Base-by-base conservation (phyloP, 2,797 vertebrate genomes). In the Typhlichthys subterraneus region DNA sequence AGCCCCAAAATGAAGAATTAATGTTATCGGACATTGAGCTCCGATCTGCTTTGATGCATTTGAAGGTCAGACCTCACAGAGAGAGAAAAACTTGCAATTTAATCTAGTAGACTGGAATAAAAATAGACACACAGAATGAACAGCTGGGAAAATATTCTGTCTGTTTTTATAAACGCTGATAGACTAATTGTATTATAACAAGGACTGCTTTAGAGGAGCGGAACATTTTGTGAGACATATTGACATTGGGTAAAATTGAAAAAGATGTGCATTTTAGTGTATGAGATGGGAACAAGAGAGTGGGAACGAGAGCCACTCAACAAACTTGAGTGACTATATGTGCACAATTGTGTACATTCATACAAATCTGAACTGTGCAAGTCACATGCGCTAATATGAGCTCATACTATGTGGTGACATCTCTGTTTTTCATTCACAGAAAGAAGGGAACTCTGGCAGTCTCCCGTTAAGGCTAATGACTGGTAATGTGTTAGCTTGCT, bases 51-150 rank as follows among this genome's bases (percentile, higher is more conserved):
- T 59, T 45, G 76, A 86, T 81, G 68, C 74, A 70, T 84, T 73
- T 88, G 84, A 88, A 88, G 85, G 85, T 87, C 87, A 82, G 65
- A 69, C 70, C 59, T 76, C 23, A 54, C 47, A 60, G 60, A 80
- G 78, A 66, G 86, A 86, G 85, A 73, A 69, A 69, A 86, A 85
- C 80, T 77, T 84, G 78, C 82, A 82, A 88, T 89, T 86, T 84
- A 85, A 86, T 85, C 73, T 85, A 82, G 80, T 79, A 76, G 61
- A 64, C 69, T 75, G 45, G 80, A 71, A 85, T 85, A 79, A 74
- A 80, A 72, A 5, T 57, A 69, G 71, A 73, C 66, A 57, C 57
- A 50, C 66, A 75, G 53, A 76, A 65, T 70, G 65, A 71, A 67
- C 59, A 61, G 51, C 51, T 8, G 56, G 48, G 59, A 74, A 58